Evolutionary conservation across 2,113 vertebrate genomes (phyloP), one percentile per base, ranked within the genome.

Genomic region (Trematomus loennbergii): DNA sequence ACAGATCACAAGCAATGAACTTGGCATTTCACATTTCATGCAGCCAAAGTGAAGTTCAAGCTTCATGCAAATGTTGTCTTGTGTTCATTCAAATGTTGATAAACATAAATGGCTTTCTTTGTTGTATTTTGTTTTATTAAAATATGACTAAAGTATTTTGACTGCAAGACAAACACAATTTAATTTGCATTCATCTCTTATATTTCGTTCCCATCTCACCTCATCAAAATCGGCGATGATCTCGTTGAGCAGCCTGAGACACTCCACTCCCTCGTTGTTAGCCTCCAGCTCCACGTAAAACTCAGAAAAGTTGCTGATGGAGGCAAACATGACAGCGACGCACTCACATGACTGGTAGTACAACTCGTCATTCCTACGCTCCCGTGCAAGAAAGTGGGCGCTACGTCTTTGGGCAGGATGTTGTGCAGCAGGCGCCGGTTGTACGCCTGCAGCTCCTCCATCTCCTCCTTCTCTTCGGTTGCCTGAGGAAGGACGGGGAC

Each of bases 281-380:
- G 97, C 98, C 95, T 99, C 98, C 72, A 99, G 94, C 93, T 99
- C 98, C 69, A 98, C 97, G 3, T 99, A 99, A 91, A 99, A 99
- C 94, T 99, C 98, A 0, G 98, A 99, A 89, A 99, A 99, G 95
- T 99, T 99, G 95, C 97, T 97, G 85, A 99, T 99, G 86, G 98
- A 99, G 89, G 98, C 98, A 1, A 99, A 99, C 98, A 99, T 99
- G 88, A 99, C 98, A 0, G 98, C 98, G 71, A 99, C 98, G 0
- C 98, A 99, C 91, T 99, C 98, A 1, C 97, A 99, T 0, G 98
- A 99, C 95, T 99, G 98, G 86, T 99, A 98, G 91, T 99, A 99
- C 57, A 99, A 94, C 90, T 99, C 98, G 0, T 99, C 98, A 0
- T 99, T 99, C n/a, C 96, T 94, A 0, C 97, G 95, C 87, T 98